These are phyloP conservation scores for Drosophila repletoides DNA, from an alignment of 1,140 invertebrate genomes.

Conservation along the genomic window DNA sequence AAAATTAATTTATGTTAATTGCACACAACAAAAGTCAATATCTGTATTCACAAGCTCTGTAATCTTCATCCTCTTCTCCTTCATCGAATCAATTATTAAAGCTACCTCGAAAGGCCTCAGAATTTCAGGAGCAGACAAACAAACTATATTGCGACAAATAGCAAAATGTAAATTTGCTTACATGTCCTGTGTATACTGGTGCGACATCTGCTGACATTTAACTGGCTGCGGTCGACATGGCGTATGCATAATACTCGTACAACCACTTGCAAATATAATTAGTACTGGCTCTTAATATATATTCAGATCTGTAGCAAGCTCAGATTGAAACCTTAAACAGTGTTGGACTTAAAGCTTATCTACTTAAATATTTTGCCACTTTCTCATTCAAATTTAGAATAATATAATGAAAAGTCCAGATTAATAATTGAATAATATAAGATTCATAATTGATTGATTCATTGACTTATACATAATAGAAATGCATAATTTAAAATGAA, in stretches of 20 bases:
- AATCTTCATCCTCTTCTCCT: too few species aligned
- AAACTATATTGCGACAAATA: background rate
- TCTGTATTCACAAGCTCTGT: background rate
- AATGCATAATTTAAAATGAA: too few species aligned
- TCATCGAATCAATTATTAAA: background rate
- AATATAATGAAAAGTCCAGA: too few species aligned
- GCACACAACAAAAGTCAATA: background rate
- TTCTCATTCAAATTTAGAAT: too few species aligned
- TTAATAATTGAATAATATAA: too few species aligned
- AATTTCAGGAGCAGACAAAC: background rate
- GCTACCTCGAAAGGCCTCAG: background rate
- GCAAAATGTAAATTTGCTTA: slow-evolving; percentile 10
- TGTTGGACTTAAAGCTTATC: background rate
- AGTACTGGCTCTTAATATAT: background rate
- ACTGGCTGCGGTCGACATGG: background rate
- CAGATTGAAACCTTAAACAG: background rate
- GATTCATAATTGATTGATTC: too few species aligned
- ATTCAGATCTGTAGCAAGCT: background rate
- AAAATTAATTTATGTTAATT: background rate
- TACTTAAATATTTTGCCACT: background rate
- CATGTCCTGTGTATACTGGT: background rate
- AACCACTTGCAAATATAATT: slow-evolving; percentile 6
- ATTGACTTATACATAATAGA: too few species aligned
- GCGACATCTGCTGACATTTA: background rate
- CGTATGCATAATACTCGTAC: slow-evolving; percentile 14